phyloP scores from a whole-genome alignment of 1,140 invertebrate species.

The Elymnias hypermnestra region DNA sequence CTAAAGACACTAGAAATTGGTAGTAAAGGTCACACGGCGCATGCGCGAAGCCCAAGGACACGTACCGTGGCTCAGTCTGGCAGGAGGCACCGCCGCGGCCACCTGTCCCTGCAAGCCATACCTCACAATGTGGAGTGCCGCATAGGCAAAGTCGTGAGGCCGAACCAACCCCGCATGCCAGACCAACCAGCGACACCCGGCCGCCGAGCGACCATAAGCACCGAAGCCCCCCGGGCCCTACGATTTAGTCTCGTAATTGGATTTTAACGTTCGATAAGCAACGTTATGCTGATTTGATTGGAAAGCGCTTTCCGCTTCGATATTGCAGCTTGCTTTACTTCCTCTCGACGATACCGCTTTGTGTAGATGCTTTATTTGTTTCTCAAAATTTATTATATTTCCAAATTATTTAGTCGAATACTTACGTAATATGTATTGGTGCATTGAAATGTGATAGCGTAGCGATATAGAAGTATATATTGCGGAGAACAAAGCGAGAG shows the following conservation, averaged over 20 bases:
- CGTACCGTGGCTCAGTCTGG: conserved; percentile 64
- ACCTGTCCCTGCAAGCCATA: conserved; percentile 32
- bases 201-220: conserved; percentile 60
- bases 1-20: conserved; percentile 43
- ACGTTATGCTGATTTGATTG: conserved; percentile 67
- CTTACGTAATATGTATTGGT: conserved; percentile 59
- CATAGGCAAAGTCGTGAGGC: conserved; percentile 46
- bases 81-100: conserved; percentile 57
- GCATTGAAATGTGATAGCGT: conserved; percentile 47
- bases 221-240: conserved; percentile 65
- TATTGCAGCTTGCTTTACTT: conserved; percentile 62
- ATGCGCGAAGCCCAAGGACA: conserved; percentile 66
- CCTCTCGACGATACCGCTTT: conserved; percentile 50
- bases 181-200: conserved; percentile 40
- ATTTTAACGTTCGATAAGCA: conserved; percentile 70
- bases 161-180: conserved; percentile 48
- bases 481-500: conserved; percentile 59
- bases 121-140: conserved; percentile 50
- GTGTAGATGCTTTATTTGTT: conserved; percentile 59
- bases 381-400: conserved; percentile 37
- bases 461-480: conserved; percentile 34
- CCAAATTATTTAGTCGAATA: conserved; percentile 21
- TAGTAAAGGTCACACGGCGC: conserved; percentile 53
- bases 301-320: conserved; percentile 67
- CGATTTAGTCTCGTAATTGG: conserved; percentile 74